These are phyloP conservation scores for Sympetrum striolatum DNA, from an alignment of 2,888 invertebrate species.

Conservation along the genomic window DNA sequence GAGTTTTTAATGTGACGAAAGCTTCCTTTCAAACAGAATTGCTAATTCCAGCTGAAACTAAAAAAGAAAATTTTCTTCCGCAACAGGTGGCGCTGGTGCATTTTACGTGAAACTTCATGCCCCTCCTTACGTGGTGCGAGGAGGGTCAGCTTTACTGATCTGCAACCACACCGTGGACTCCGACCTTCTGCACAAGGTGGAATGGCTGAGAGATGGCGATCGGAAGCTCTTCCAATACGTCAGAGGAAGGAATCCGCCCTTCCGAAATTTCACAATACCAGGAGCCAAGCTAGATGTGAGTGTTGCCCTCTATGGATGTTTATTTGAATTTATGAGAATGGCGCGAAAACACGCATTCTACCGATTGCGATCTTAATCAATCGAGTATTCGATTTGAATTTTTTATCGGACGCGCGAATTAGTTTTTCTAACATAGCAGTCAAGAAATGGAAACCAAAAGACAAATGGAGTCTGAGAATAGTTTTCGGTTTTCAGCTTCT, in stretches of 20 bases:
- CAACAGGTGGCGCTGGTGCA: constrained; percentile 17
- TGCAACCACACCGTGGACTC: constrained; percentile 79
- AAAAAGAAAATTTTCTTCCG: not conserved
- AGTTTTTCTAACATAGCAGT: too few relatives aligned
- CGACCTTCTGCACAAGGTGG: constrained; percentile 79
- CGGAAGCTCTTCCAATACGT: constrained; percentile 83
- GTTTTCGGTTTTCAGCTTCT: too few relatives aligned
- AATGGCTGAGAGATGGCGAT: constrained; percentile 72
- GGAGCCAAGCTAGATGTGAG: constrained; percentile 65
- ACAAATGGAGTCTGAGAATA: too few relatives aligned
- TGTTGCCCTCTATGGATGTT: not conserved
- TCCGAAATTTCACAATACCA: constrained; percentile 68
- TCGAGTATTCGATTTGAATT: too few relatives aligned
- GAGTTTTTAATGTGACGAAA: too few relatives aligned
- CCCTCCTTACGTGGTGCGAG: constrained; percentile 75
- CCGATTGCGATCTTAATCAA: too few relatives aligned
- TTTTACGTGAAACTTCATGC: constrained; percentile 71
- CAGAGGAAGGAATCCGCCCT: constrained; percentile 77
- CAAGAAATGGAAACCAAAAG: too few relatives aligned
- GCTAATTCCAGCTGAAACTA: too few relatives aligned
- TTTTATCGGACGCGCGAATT: too few relatives aligned
- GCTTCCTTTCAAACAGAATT: too few relatives aligned
- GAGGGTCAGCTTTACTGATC: constrained; percentile 72
- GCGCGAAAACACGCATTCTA: too few relatives aligned
- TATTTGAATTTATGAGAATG: not conserved